A percentile compares a stretch with the other conserved stretches of the same genome.
phyloP scores from a whole-genome alignment of 2,113 vertebrate species.

The Indicator indicator region DNA sequence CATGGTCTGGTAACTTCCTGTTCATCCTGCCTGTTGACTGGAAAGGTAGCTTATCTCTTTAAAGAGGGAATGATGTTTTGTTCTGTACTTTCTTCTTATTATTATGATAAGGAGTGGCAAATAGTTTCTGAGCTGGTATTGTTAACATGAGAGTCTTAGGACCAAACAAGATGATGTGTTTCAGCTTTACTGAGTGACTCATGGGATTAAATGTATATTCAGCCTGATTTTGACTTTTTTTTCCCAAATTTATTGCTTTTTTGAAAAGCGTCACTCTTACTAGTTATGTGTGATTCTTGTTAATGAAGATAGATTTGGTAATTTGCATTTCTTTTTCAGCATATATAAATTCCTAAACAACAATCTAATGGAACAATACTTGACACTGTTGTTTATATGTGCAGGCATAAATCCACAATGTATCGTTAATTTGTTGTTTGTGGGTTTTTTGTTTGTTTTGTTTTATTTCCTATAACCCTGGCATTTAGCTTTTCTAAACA shows the following conservation, averaged over 20 bases:
- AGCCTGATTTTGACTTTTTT: neutral
- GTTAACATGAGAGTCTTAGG: neutral
- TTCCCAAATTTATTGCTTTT: neutral
- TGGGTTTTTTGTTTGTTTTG: too few species aligned
- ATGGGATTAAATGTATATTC: neutral
- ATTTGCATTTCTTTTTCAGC: neutral
- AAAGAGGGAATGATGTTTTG: neutral
- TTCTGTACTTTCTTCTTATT: neutral
- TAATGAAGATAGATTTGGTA: neutral
- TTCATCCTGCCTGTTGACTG: neutral
- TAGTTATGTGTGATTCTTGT: neutral
- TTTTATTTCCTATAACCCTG: neutral
- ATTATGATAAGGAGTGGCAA: neutral
- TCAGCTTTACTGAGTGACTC: neutral
- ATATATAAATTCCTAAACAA: neutral
- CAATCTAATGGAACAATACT: neutral
- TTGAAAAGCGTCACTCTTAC: rapidly evolving
- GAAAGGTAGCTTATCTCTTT: neutral
- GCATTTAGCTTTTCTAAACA: neutral
- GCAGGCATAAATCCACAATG: neutral
- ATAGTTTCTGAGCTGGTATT: neutral
- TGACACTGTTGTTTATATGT: neutral
- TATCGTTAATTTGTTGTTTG: neutral
- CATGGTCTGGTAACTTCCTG: neutral
- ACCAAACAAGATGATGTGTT: neutral